These are phyloP conservation scores for Ichneumoninae sp. DNA, from an alignment of 2,888 invertebrate species.

Conservation along the genomic window DNA sequence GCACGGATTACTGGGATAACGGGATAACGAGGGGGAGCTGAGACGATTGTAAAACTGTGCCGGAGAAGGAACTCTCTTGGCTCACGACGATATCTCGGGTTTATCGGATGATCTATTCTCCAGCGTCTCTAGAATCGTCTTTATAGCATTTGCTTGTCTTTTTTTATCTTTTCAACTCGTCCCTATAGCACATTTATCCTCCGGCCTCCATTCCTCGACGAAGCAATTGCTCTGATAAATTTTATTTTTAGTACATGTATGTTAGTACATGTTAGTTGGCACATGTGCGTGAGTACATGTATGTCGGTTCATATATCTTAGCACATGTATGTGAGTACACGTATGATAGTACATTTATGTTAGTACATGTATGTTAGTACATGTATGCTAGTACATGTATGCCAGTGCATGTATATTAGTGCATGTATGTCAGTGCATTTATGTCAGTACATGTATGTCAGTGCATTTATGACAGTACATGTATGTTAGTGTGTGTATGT, in stretches of 20 bases:
- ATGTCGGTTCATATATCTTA: background rate
- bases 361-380: background rate
- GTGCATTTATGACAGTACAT: background rate
- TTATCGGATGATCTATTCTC: constrained; percentile 23
- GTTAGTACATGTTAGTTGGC: background rate
- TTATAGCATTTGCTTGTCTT: background rate
- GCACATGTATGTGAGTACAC: background rate
- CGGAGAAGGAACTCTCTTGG: constrained; percentile 58
- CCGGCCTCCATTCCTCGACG: background rate
- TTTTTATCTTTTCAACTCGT: constrained; percentile 5
- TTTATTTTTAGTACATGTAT: background rate
- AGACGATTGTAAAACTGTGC: constrained; percentile 61
- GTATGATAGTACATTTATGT: background rate
- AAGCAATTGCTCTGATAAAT: background rate
- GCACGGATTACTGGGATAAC: constrained; percentile 29
- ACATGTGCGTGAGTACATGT: background rate
- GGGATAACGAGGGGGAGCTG: constrained; percentile 38
- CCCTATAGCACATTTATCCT: background rate
- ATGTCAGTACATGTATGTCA: background rate
- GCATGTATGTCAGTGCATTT: background rate
- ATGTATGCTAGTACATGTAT: background rate
- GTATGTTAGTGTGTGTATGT: background rate
- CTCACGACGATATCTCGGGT: constrained; percentile 49
- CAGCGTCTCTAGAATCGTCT: constrained; percentile 8
- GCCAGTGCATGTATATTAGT: background rate